Base-by-base conservation (phyloP, 2,888 invertebrate species). In the Pterostichus madidus region DNA sequence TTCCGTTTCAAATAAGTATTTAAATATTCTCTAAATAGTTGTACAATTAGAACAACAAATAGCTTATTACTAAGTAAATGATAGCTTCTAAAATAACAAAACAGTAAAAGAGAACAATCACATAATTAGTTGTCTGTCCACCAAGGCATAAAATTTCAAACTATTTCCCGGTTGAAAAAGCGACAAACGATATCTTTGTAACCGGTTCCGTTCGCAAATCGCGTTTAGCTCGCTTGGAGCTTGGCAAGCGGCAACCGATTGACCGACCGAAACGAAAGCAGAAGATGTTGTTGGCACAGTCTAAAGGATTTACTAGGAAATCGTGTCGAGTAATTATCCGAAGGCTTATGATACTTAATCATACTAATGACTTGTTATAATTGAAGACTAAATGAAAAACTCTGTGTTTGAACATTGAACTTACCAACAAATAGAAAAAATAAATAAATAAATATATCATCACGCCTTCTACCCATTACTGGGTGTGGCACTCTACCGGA, bases 251-350 rank as follows among this genome's bases (percentile, higher is more conserved):
- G 52, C 39, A 49, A 49, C 4, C 15, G 39, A 71, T 71, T 71
- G 68, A 44, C 68, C 39, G 11, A 71, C 68, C 68, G 68, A 39
- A 71, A 71, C 68, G 39, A 39, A 7, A 17, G 56, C 13, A 56
- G 52, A 56, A 17, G 13, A 39, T 44, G 39, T 71, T 71, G 68
- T 71, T 71, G 68, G 68, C 68, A 71, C 13, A 71, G 44, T n/a
- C 68, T 13, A 15, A 71, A 56, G 56, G 56, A 56, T 56, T 56
- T 17, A 56, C 56, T 71, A 71, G 68, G 64, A 71, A 71, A 44
- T 17, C 5, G 15, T 13, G 15, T 7, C n/a, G 68, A 10, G 68
- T 56, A 56, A 56, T 17, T 56, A 56, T 8, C 15, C 56, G 56
- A 56, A 17, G 2, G 13, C 17, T 56, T 13, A 17, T 15, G 8